Percentiles rank a stretch among this genome's conserved stretches.
Evolutionary conservation across 2,113 vertebrate species (phyloP).

Genomic region (Synodontis membranacea): DNA sequence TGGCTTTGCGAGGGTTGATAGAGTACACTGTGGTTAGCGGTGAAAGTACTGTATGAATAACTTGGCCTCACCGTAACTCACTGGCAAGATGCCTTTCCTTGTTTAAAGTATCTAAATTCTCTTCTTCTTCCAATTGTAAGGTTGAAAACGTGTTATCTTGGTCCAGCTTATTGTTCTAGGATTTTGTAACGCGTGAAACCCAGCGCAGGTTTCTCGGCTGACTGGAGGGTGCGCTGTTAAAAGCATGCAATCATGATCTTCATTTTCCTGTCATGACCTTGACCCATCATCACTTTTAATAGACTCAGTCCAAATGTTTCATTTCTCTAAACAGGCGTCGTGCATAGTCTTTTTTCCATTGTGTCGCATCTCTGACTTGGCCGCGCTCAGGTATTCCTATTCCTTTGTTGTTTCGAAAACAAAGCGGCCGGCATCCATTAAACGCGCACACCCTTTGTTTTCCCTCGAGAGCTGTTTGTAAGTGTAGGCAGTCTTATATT

Average conservation of each 20-base stretch:
- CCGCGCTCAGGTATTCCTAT: background rate
- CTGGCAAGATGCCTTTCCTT: constrained; percentile 4
- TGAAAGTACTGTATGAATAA: constrained; percentile 27
- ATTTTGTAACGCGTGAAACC: no score
- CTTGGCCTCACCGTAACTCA: constrained; percentile 18
- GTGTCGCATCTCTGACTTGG: background rate
- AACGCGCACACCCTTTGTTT: constrained; percentile 23
- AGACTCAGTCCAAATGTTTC: background rate
- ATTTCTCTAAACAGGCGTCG: background rate
- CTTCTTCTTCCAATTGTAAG: background rate
- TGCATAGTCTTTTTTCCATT: background rate
- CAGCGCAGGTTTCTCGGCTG: background rate
- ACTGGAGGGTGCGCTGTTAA: background rate
- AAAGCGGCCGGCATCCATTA: background rate
- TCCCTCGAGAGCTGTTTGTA: constrained; percentile 27
- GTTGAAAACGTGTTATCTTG: background rate
- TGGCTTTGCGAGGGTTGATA: constrained; percentile 31
- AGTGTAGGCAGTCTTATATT: constrained; percentile 29
- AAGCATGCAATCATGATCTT: background rate
- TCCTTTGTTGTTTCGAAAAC: no score
- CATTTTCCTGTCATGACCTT: background rate
- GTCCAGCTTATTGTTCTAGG: background rate
- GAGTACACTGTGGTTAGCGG: constrained; percentile 37
- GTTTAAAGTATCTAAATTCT: constrained; percentile 3
- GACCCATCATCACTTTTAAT: background rate